phyloP scores from a whole-genome alignment of 2,113 vertebrate species.

The Etia nguti region DNA sequence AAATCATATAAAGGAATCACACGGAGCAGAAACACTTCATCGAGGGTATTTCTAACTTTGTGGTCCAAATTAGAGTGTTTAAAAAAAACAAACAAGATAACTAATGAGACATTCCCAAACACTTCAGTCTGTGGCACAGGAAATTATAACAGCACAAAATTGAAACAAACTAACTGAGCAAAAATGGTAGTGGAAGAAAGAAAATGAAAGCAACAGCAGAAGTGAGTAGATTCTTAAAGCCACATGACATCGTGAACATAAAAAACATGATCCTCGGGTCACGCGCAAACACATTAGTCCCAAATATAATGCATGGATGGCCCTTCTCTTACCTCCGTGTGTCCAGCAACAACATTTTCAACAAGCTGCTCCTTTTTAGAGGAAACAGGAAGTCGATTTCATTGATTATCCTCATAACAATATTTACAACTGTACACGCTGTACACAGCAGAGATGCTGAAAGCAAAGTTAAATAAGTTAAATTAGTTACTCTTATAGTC shows the following conservation, averaged over 20 bases:
- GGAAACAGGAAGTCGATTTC: neutral
- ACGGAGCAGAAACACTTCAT: neutral
- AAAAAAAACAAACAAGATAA: neutral
- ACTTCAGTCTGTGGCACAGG: neutral
- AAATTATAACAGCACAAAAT: neutral
- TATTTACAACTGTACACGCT: slow-evolving; percentile 51
- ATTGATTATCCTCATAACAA: neutral
- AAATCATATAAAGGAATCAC: neutral
- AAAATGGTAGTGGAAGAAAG: neutral
- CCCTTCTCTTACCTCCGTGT: neutral
- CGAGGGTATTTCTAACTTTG: neutral
- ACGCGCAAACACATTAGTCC: neutral
- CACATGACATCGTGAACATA: neutral
- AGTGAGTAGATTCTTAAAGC: neutral
- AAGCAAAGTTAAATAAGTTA: neutral
- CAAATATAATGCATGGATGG: neutral
- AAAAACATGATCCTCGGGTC: neutral
- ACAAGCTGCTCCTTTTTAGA: neutral
- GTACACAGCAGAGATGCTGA: neutral
- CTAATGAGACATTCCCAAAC: neutral
- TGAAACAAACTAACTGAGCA: neutral
- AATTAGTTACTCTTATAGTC: neutral
- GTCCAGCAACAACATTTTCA: neutral
- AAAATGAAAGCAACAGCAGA: neutral
- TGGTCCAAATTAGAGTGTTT: neutral